Percentiles rank a stretch among this genome's conserved stretches.
phyloP scores from a whole-genome alignment of 2,113 vertebrate species.

The Seriola rivoliana region DNA sequence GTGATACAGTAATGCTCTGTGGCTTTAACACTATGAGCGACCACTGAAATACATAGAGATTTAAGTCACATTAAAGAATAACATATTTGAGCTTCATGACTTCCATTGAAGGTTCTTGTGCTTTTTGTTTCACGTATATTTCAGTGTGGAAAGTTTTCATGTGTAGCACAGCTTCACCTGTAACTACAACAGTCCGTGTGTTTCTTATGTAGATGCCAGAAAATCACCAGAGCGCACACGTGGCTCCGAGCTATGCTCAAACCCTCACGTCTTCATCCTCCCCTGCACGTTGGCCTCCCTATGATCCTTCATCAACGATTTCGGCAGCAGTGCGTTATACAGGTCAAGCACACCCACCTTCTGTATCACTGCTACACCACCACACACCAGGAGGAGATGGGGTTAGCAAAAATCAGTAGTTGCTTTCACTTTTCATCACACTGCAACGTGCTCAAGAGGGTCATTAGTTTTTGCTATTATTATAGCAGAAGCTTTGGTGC shows the following conservation, averaged over 20 bases:
- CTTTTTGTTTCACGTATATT: too few relatives aligned
- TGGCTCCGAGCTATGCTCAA: background rate
- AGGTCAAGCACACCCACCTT: slow-evolving; percentile 12
- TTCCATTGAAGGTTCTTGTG: too few relatives aligned
- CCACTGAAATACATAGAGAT: too few relatives aligned
- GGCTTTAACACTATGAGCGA: too few relatives aligned
- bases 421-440: background rate
- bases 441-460: rapidly evolving
- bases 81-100: background rate
- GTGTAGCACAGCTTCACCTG: background rate
- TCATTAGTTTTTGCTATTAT: slow-evolving; percentile 1
- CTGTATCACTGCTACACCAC: background rate
- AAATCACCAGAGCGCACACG: background rate
- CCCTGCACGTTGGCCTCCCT: background rate
- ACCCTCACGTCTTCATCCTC: background rate
- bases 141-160: background rate
- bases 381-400: background rate
- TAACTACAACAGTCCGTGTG: background rate
- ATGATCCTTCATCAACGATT: background rate
- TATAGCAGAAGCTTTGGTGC: background rate
- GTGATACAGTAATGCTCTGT: too few relatives aligned
- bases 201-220: background rate
- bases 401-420: background rate
- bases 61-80: too few relatives aligned
- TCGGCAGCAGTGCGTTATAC: background rate